These are phyloP conservation scores for Matsumyia berberina DNA, from an alignment of 2,888 invertebrate genomes.

Conservation along the genomic window DNA sequence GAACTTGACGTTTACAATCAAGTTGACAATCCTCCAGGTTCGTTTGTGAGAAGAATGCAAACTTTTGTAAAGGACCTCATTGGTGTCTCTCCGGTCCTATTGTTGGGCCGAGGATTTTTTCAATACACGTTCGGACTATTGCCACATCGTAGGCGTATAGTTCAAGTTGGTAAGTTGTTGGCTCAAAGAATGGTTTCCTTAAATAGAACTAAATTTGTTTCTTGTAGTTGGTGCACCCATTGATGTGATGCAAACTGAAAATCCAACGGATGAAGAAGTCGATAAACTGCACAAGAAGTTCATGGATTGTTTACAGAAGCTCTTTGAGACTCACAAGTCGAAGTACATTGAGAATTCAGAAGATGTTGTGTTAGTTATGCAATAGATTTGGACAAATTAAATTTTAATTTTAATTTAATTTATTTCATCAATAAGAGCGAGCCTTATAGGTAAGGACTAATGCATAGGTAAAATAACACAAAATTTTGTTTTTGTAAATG, in stretches of 20 bases:
- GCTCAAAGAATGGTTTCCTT: too few species aligned
- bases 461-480: too few species aligned
- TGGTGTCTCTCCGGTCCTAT: conserved; percentile 91
- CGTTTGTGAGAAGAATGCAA: conserved; percentile 87
- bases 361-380: conserved; percentile 84
- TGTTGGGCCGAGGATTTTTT: conserved; percentile 94
- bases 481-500: too few species aligned
- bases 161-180: conserved; percentile 91
- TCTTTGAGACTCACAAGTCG: conserved; percentile 94
- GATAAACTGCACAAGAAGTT: conserved; percentile 91
- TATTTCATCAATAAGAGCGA: too few species aligned
- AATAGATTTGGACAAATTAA: conserved; percentile 6
- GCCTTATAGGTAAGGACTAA: too few species aligned
- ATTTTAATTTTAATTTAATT: too few species aligned
- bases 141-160: conserved; percentile 91
- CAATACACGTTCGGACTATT: conserved; percentile 95
- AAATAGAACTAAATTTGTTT: too few species aligned
- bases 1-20: conserved; percentile 94
- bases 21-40: conserved; percentile 89
- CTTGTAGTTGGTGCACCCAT: conserved; percentile 93
- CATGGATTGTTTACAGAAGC: conserved; percentile 87
- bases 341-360: conserved; percentile 89
- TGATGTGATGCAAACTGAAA: conserved; percentile 88
- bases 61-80: conserved; percentile 87
- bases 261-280: conserved; percentile 91